Percentiles rank a stretch among this genome's conserved stretches.
phyloP scores from a whole-genome alignment of 2,888 invertebrate genomes.

The Cosmopolites sordidus region DNA sequence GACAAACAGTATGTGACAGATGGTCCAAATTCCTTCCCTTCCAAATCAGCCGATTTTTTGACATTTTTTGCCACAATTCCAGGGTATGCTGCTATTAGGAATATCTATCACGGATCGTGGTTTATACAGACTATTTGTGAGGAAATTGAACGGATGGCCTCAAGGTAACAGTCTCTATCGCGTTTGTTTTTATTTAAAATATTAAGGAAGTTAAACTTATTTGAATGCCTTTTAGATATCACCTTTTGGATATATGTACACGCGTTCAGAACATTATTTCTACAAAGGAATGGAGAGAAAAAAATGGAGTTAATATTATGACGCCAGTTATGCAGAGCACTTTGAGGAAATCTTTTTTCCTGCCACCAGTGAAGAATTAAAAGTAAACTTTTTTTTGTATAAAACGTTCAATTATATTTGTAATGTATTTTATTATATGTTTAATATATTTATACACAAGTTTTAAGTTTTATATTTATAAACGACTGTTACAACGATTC shows the following conservation, averaged over 20 bases:
- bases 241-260: slow-evolving; percentile 41
- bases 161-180: slow-evolving; percentile 33
- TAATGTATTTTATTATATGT: no score
- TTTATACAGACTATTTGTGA: slow-evolving; percentile 44
- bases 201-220: background rate
- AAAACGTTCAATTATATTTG: no score
- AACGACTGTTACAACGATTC: no score
- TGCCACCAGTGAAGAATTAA: slow-evolving; percentile 27
- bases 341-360: slow-evolving; percentile 31
- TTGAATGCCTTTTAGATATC: slow-evolving; percentile 29
- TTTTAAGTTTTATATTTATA: no score
- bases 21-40: slow-evolving; percentile 29
- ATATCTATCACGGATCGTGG: slow-evolving; percentile 42
- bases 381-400: no score
- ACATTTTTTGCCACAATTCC: slow-evolving; percentile 44
- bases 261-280: slow-evolving; percentile 32
- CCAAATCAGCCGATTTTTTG: slow-evolving; percentile 36
- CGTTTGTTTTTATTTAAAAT: slow-evolving; percentile 1
- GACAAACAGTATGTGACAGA: slow-evolving; percentile 31
- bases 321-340: slow-evolving; percentile 30
- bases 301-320: slow-evolving; percentile 29
- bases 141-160: slow-evolving; percentile 31
- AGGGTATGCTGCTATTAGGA: slow-evolving; percentile 42
- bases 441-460: no score
- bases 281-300: slow-evolving; percentile 31